Conservation (phyloP, 2,113 vertebrate species). For the human (Homo sapiens) region DNA sequence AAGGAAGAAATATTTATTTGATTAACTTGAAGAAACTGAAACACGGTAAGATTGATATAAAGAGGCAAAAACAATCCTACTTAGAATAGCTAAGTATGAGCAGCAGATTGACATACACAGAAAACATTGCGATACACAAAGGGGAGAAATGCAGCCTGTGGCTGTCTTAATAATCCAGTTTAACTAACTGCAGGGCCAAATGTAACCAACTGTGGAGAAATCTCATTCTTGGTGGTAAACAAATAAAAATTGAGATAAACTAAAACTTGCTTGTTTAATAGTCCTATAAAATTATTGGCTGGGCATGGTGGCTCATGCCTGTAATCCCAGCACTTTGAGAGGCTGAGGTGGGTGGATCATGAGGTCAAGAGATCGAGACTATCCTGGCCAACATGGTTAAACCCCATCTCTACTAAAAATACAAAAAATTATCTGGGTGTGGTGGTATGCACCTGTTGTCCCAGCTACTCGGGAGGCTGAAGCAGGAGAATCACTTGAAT, state of each 20-base stretch:
- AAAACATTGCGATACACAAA: not conserved
- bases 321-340: too few relatives aligned
- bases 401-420: too few relatives aligned
- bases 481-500: too few relatives aligned
- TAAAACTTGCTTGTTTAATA: not conserved
- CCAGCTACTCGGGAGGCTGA: too few relatives aligned
- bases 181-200: not conserved
- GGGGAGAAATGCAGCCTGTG: not conserved
- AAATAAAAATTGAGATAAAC: not conserved
- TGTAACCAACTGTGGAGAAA: not conserved
- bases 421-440: too few relatives aligned
- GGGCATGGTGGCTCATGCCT: too few relatives aligned
- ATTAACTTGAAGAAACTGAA: conserved; percentile 41
- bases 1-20: conserved; percentile 44
- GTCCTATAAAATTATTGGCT: not conserved
- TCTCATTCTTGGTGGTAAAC: not conserved
- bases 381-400: too few relatives aligned
- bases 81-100: not conserved
- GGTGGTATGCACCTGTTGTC: too few relatives aligned
- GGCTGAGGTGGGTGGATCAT: too few relatives aligned
- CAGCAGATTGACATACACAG: not conserved
- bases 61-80: not conserved
- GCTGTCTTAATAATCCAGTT: not conserved
- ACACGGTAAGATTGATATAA: conserved; percentile 19
- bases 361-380: too few relatives aligned